A percentile compares a stretch with the other conserved stretches of the same genome.
phyloP scores from a whole-genome alignment of 2,888 invertebrate genomes.

The Nudaria mundana region DNA sequence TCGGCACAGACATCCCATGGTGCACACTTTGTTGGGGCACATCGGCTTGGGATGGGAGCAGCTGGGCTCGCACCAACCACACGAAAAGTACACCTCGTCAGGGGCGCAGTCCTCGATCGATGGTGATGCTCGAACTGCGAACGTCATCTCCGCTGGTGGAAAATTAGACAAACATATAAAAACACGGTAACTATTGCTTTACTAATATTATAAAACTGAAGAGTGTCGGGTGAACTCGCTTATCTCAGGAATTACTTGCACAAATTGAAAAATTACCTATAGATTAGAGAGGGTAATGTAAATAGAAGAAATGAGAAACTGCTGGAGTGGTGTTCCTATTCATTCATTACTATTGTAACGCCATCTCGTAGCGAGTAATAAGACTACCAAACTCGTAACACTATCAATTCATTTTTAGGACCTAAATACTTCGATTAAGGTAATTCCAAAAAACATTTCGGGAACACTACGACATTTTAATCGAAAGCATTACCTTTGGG shows the following conservation, averaged over 20 bases:
- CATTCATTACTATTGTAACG: no score
- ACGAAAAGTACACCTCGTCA: slow-evolving; percentile 57
- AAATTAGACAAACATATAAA: neutral
- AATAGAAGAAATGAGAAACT: no score
- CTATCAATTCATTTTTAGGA: no score
- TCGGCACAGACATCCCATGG: slow-evolving; percentile 57
- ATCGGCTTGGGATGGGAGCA: slow-evolving; percentile 50
- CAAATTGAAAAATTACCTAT: no score
- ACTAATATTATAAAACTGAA: no score
- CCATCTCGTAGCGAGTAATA: no score
- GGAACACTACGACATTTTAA: slow-evolving; percentile 1
- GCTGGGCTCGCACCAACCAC: slow-evolving; percentile 66
- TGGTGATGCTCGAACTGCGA: slow-evolving; percentile 11
- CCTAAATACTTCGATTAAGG: no score
- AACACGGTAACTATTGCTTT: neutral
- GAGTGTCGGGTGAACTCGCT: no score
- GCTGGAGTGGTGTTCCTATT: no score
- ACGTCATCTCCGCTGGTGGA: slow-evolving; percentile 6
- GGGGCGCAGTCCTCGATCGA: slow-evolving; percentile 57
- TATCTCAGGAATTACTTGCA: no score
- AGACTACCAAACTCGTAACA: no score
- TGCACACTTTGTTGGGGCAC: slow-evolving; percentile 49
- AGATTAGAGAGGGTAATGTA: no score
- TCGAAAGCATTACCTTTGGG: slow-evolving; percentile 48
- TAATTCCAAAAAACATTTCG: neutral